A percentile compares a stretch with the other conserved stretches of the same genome.
Conservation (phyloP, 2,797 vertebrate species). For the Oreonectes daqikongensis region DNA sequence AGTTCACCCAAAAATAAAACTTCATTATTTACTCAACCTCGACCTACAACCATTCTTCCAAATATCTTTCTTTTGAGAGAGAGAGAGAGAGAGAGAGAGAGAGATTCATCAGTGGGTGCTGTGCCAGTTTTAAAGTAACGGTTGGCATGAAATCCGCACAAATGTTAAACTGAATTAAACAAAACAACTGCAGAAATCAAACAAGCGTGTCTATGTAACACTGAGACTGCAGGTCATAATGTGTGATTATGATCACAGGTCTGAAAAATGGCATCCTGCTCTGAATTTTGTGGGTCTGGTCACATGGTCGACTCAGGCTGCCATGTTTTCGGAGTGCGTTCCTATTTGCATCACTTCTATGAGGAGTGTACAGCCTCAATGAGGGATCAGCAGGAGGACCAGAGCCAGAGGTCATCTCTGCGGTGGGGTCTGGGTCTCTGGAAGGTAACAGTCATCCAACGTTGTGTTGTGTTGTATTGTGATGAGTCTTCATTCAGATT, state of each 20-base stretch:
- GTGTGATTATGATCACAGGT: conserved; percentile 64
- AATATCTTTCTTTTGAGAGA: too few species aligned
- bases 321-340: conserved; percentile 92
- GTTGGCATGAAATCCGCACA: neutral
- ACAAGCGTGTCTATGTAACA: too few species aligned
- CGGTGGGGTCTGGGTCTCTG: conserved; percentile 89
- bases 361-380: conserved; percentile 93
- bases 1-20: too few species aligned
- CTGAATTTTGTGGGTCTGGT: conserved; percentile 78
- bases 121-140: conserved; percentile 59
- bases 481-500: too few species aligned
- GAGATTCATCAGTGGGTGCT: conserved; percentile 70
- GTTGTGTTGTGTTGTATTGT: too few species aligned
- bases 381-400: conserved; percentile 87
- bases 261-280: conserved; percentile 85
- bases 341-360: conserved; percentile 98
- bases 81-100: too few species aligned
- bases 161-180: neutral
- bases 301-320: conserved; percentile 74
- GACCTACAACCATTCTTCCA: too few species aligned
- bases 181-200: neutral
- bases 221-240: neutral
- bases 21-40: too few species aligned
- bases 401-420: conserved; percentile 84
- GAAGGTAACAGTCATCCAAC: conserved; percentile 79